Percentiles rank a stretch among this genome's conserved stretches.
Conservation (phyloP, 2,113 vertebrate genomes). For the Saccopteryx bilineata region DNA sequence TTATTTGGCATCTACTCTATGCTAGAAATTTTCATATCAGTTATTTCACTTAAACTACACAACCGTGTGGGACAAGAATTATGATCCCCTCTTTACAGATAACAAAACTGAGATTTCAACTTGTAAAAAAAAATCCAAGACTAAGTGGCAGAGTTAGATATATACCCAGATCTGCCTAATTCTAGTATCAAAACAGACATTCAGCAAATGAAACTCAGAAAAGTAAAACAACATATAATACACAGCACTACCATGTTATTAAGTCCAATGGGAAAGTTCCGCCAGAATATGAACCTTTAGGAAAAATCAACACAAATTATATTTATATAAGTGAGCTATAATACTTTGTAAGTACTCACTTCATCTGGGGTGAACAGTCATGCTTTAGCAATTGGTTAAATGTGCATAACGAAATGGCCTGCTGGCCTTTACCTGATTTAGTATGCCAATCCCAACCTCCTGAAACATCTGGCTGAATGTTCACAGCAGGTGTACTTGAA, state of each 20-base stretch:
- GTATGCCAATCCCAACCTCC: conserved; percentile 95
- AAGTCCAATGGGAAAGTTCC: not conserved
- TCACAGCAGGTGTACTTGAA: conserved; percentile 93
- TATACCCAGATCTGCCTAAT: not conserved
- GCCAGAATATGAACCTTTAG: not conserved
- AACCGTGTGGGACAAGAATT: not conserved
- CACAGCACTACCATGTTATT: not conserved
- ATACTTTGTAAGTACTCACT: not conserved
- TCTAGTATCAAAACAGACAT: not conserved
- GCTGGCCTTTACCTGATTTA: conserved; percentile 87
- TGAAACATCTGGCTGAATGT: conserved; percentile 95
- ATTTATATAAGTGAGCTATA: not conserved
- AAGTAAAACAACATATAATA: not conserved
- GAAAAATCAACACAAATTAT: not conserved
- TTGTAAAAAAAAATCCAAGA: not conserved
- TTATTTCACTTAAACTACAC: not conserved
- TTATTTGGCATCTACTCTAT: not conserved
- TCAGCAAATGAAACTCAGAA: not conserved
- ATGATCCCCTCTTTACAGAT: not conserved
- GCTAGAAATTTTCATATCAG: not conserved
- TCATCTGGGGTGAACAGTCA: not conserved
- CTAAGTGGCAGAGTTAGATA: not conserved
- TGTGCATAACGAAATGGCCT: not conserved
- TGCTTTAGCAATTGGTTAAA: not conserved
- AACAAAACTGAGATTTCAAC: not conserved